These are phyloP conservation scores for Lasiurus borealis DNA, from an alignment of 2,113 vertebrate genomes.

Conservation along the genomic window DNA sequence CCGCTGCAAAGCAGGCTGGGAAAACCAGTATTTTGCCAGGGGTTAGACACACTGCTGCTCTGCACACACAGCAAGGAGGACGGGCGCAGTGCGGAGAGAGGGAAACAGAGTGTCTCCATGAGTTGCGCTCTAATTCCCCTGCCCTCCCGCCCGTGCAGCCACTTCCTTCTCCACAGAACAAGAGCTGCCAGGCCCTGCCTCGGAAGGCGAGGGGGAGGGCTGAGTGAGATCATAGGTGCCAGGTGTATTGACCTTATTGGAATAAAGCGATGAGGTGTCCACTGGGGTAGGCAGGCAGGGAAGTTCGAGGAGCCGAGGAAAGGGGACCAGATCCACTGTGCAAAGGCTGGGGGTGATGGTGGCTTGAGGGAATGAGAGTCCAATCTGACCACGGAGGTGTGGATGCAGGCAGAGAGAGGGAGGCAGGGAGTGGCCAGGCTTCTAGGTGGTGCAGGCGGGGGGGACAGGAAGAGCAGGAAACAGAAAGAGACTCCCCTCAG, in stretches of 20 bases:
- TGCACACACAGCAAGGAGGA: neutral
- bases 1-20: neutral
- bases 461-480: neutral
- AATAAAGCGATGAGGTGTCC: neutral
- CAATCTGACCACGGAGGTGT: neutral
- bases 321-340: neutral
- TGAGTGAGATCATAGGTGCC: neutral
- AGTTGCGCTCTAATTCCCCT: neutral
- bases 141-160: neutral
- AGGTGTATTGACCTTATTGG: fast-evolving
- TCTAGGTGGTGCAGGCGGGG: fast-evolving
- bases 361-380: neutral
- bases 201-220: neutral
- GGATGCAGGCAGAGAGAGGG: neutral
- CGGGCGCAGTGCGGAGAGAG: fast-evolving
- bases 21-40: neutral
- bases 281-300: neutral
- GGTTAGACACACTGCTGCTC: neutral
- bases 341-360: no score
- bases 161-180: neutral
- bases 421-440: neutral
- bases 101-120: fast-evolving
- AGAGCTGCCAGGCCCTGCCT: no score
- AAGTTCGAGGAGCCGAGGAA: neutral
- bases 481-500: neutral